These are phyloP conservation scores for Notolepis coatsorum DNA, from an alignment of 2,797 vertebrate genomes.

Conservation along the genomic window DNA sequence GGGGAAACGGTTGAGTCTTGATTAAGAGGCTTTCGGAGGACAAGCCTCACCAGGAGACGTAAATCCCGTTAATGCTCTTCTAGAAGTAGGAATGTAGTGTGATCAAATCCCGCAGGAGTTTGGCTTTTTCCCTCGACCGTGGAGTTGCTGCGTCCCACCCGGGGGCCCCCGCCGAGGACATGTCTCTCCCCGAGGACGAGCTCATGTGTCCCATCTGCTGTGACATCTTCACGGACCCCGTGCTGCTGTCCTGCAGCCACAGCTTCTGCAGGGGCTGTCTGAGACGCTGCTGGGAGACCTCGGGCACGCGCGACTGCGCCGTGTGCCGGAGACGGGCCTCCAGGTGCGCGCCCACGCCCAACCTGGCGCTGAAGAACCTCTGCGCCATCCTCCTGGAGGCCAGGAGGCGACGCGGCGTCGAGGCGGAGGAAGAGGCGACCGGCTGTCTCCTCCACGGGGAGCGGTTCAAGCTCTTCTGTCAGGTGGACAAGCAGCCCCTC, in stretches of 20 bases:
- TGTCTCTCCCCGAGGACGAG: slow-evolving; percentile 80
- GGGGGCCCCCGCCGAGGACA: too few species aligned
- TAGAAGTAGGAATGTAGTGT: slow-evolving; percentile 7
- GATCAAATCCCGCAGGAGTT: slow-evolving; percentile 20
- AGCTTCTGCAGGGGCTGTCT: slow-evolving; percentile 81
- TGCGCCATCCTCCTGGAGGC: slow-evolving; percentile 71
- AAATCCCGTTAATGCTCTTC: background rate
- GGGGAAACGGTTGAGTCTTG: background rate
- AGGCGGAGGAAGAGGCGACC: slow-evolving; percentile 31
- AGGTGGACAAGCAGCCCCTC: slow-evolving; percentile 76
- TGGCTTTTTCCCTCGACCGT: too few species aligned
- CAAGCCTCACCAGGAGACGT: background rate
- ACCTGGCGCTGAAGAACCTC: slow-evolving; percentile 82
- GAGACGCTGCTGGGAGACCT: slow-evolving; percentile 68
- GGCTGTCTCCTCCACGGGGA: slow-evolving; percentile 74
- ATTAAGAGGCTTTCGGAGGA: slow-evolving; percentile 10
- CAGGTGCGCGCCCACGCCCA: slow-evolving; percentile 65
- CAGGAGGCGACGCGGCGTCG: slow-evolving; percentile 33
- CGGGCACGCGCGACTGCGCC: slow-evolving; percentile 67
- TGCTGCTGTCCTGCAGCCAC: slow-evolving; percentile 82
- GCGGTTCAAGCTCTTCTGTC: slow-evolving; percentile 80
- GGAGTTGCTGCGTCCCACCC: too few species aligned
- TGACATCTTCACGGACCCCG: slow-evolving; percentile 80
- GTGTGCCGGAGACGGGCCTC: slow-evolving; percentile 74
- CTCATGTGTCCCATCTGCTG: slow-evolving; percentile 80